These are phyloP conservation scores for Coluber constrictor DNA, from an alignment of 2,797 vertebrate species.

Conservation along the genomic window DNA sequence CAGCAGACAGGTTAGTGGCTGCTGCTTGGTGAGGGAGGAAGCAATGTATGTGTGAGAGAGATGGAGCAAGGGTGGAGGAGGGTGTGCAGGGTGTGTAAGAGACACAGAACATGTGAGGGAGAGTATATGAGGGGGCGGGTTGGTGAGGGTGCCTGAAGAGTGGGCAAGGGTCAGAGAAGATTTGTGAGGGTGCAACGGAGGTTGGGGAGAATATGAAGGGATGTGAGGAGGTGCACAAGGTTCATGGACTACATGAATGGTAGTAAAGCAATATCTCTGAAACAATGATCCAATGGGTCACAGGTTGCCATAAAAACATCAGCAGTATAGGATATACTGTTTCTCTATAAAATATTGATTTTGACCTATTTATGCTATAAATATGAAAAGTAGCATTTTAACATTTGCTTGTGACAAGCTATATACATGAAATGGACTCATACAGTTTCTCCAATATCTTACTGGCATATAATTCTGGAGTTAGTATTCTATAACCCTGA, in stretches of 20 bases:
- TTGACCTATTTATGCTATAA: not conserved
- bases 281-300: not conserved
- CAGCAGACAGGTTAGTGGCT: not conserved
- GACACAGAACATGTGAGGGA: not conserved
- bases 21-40: not conserved
- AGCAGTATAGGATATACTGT: not conserved
- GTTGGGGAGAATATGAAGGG: not conserved
- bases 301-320: not conserved
- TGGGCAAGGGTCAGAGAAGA: not conserved
- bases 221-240: not conserved
- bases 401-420: not conserved
- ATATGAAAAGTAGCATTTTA: not conserved
- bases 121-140: not conserved
- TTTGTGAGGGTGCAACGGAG: not conserved
- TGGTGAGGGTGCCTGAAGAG: not conserved
- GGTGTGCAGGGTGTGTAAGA: not conserved
- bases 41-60: not conserved
- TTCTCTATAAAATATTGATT: not conserved
- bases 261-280: not conserved
- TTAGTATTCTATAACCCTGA: not conserved
- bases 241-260: not conserved
- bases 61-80: not conserved
- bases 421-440: not conserved
- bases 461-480: not conserved
- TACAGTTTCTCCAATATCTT: not conserved